Conservation (phyloP, 2,797 vertebrate species). For the Lates japonicus region DNA sequence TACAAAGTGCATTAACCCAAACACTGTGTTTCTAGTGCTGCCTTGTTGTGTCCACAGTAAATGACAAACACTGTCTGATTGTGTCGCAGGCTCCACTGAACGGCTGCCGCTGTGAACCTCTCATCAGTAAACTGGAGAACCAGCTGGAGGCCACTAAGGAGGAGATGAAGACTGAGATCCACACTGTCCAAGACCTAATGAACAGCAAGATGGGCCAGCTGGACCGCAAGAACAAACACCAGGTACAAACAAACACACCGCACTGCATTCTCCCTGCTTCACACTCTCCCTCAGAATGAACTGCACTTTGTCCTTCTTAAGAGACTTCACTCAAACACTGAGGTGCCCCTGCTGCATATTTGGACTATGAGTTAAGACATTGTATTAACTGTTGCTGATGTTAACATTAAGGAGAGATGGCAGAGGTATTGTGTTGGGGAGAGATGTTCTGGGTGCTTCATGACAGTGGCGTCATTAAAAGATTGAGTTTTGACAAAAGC, state of each 20-base stretch:
- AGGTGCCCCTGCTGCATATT: not conserved
- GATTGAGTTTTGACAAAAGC: no score
- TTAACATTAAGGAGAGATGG: no score
- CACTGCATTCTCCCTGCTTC: not conserved
- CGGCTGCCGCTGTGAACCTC: conserved; percentile 95
- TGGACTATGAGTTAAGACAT: no score
- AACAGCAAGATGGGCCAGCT: conserved; percentile 95
- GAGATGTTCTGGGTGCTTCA: no score
- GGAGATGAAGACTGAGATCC: conserved; percentile 95
- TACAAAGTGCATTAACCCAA: no score
- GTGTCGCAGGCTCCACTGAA: conserved; percentile 92
- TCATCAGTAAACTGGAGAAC: conserved; percentile 96
- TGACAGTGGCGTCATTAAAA: no score
- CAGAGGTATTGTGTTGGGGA: no score
- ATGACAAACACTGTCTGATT: not conserved
- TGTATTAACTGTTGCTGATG: no score
- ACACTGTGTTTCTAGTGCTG: no score
- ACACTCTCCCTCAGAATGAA: not conserved
- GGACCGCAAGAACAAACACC: conserved; percentile 93
- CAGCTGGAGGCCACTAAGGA: conserved; percentile 96
- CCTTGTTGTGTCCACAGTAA: not conserved
- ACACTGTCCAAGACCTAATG: conserved; percentile 93
- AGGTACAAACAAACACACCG: conserved; percentile 79
- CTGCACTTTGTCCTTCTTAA: not conserved
- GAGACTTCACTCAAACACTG: not conserved